A percentile compares a stretch with the other conserved stretches of the same genome.
Conservation (phyloP, 2,113 vertebrate genomes). For the Aphelocoma coerulescens region DNA sequence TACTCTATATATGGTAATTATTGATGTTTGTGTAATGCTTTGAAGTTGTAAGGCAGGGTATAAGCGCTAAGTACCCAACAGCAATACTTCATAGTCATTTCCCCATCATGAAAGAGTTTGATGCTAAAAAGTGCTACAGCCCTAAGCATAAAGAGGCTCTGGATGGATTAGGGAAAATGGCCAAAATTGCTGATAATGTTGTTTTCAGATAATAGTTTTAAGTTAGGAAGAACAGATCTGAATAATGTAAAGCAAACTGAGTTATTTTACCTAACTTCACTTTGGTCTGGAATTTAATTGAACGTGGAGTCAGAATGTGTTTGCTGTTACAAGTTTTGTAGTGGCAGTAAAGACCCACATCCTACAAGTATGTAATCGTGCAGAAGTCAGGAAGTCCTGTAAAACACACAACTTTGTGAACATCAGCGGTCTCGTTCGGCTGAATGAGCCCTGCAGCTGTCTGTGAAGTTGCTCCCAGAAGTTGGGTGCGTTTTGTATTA, state of each 20-base stretch:
- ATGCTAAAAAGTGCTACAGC: background rate
- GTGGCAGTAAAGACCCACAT: constrained; percentile 17
- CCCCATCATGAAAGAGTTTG: constrained; percentile 18
- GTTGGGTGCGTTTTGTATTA: background rate
- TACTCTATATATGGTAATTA: constrained; percentile 32
- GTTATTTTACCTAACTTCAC: constrained; percentile 19
- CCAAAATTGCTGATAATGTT: constrained; percentile 12
- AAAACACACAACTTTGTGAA: background rate
- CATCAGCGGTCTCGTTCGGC: background rate
- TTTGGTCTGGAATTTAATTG: background rate
- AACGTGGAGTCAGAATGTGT: background rate
- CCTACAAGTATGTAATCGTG: background rate
- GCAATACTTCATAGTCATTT: constrained; percentile 23
- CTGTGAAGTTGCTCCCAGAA: background rate
- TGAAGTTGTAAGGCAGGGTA: constrained; percentile 35
- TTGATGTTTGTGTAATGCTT: constrained; percentile 27
- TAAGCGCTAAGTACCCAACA: constrained; percentile 14
- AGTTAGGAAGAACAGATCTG: background rate
- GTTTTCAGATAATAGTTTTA: constrained; percentile 24
- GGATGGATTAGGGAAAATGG: background rate
- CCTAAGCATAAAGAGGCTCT: background rate
- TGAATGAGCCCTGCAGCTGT: constrained; percentile 11
- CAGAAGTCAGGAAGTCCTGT: constrained; percentile 27
- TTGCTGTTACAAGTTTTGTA: background rate
- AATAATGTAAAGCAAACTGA: constrained; percentile 12